Evolutionary conservation across 2,888 invertebrate genomes (phyloP), one percentile per base, ranked within the genome.

Genomic region (Diplolepis rosae): DNA sequence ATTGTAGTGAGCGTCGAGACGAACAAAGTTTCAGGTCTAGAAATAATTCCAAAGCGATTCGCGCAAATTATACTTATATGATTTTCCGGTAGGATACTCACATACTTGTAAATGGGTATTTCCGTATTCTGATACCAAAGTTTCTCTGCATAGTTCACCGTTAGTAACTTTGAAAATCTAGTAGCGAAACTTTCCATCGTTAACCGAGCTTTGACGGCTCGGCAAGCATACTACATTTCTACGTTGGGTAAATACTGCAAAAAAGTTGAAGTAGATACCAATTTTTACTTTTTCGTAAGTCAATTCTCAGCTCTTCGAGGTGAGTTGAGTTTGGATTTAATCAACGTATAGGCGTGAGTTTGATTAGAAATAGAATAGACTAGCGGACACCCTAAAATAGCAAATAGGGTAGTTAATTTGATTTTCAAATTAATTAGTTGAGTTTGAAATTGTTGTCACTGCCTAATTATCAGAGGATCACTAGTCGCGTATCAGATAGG

Each of bases 81-180:
- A 39, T 61, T 61, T 61, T 61, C 61, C 61, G 61, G 61, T 24
- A 61, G 24, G 61, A 61, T 61, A 24, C 61, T 24, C 61, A 61
- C 61, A 61, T 61, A 22, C 39, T 54, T 39, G 39, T 61, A 61
- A 39, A 61, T 61, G 61, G 35, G 32, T 61, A 61, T 61, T 61
- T 61, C 39, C 61, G 61, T 35, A 61, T 61, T 32, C 61, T 39
- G 35, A 61, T 61, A 61, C 24, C 39, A 61, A 61, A 61, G 39
- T 61, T 61, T 61, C 35, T 22, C 22, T 24, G 61, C 35, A 61
- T 35, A 35, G 61, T 61, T 61, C 54, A 13, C 61, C 24, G 61
- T 61, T 24, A 61, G 39, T 24, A 61, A 61, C 61, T 61, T 61
- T 61, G 39, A 13, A 11, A 61, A 24, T 32, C 56, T 13, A 56